Conservation (phyloP, 2,888 invertebrate genomes). For the Odontocolon sp. region DNA sequence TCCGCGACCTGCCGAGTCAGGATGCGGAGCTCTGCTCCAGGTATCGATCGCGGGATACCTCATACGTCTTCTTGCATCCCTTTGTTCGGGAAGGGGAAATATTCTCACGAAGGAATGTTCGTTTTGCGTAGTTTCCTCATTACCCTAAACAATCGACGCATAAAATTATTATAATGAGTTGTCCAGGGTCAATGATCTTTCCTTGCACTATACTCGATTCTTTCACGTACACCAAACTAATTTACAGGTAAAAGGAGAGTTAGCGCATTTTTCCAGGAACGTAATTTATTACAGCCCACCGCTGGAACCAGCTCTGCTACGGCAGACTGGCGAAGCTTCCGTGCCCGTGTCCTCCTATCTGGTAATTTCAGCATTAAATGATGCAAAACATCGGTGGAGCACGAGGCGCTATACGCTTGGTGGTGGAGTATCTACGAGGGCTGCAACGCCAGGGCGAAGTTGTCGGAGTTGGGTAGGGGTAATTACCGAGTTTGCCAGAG, state of each 20-base stretch:
- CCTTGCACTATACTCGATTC: conserved; percentile 2
- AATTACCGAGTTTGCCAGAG: conserved; percentile 64
- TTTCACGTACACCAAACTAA: conserved; percentile 6
- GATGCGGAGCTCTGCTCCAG: conserved; percentile 21
- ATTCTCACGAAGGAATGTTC: conserved; percentile 16
- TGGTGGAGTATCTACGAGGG: conserved; percentile 14
- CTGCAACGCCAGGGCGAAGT: conserved; percentile 35
- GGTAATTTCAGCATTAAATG: conserved; percentile 67
- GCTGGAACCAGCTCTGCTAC: conserved; percentile 30
- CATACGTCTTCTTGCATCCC: neutral
- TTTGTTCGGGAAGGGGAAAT: conserved; percentile 8
- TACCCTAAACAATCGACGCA: conserved; percentile 48
- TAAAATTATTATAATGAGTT: conserved; percentile 10
- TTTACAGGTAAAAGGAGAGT: conserved; percentile 29
- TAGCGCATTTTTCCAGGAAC: conserved; percentile 31
- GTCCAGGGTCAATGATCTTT: conserved; percentile 27
- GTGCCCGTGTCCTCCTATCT: conserved; percentile 32
- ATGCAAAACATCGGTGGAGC: conserved; percentile 60
- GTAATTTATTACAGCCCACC: conserved; percentile 46
- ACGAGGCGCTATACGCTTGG: conserved; percentile 36
- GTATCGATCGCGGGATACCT: conserved; percentile 48
- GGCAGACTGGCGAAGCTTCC: conserved; percentile 3
- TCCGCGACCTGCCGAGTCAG: conserved; percentile 36
- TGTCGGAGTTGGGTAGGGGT: conserved; percentile 52
- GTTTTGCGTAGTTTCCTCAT: conserved; percentile 37